These are phyloP conservation scores for Drosophila quasianomalipes DNA, from an alignment of 2,888 invertebrate genomes.

Conservation along the genomic window DNA sequence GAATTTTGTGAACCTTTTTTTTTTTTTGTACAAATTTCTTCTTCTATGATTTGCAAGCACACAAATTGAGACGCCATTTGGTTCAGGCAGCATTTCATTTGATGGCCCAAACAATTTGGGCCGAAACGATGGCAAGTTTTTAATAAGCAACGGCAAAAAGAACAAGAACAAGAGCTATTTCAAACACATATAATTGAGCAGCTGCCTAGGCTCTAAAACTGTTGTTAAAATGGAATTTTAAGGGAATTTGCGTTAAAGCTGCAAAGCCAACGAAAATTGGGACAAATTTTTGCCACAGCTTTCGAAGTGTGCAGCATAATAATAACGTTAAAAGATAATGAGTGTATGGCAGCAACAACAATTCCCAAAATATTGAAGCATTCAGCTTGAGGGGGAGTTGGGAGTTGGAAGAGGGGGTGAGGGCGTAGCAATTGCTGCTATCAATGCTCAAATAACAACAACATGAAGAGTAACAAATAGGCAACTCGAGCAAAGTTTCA, in stretches of 20 bases:
- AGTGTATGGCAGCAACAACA: constrained; percentile 42
- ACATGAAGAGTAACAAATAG: constrained; percentile 61
- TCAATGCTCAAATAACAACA: constrained; percentile 35
- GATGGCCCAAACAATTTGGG: constrained; percentile 52
- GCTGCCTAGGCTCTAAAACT: constrained; percentile 47
- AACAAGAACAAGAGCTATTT: constrained; percentile 41
- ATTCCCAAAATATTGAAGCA: constrained; percentile 40
- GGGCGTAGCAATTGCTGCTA: constrained; percentile 34
- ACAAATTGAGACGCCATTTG: constrained; percentile 43
- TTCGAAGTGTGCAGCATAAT: constrained; percentile 66
- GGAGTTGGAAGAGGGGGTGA: background rate
- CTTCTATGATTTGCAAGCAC: constrained; percentile 38
- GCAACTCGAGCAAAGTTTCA: constrained; percentile 73
- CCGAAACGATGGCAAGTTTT: constrained; percentile 67
- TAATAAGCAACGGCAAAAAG: constrained; percentile 57
- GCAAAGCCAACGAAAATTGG: constrained; percentile 38
- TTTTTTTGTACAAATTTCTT: background rate
- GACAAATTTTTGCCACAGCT: constrained; percentile 16
- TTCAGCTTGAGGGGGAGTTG: background rate
- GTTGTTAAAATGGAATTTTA: constrained; percentile 11
- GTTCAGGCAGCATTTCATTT: constrained; percentile 37
- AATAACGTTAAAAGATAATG: constrained; percentile 77
- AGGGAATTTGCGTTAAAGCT: constrained; percentile 47
- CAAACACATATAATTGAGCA: constrained; percentile 59
- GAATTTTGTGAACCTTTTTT: constrained; percentile 18